Conservation (phyloP, 1,140 invertebrate species). For the Grapholita molesta region DNA sequence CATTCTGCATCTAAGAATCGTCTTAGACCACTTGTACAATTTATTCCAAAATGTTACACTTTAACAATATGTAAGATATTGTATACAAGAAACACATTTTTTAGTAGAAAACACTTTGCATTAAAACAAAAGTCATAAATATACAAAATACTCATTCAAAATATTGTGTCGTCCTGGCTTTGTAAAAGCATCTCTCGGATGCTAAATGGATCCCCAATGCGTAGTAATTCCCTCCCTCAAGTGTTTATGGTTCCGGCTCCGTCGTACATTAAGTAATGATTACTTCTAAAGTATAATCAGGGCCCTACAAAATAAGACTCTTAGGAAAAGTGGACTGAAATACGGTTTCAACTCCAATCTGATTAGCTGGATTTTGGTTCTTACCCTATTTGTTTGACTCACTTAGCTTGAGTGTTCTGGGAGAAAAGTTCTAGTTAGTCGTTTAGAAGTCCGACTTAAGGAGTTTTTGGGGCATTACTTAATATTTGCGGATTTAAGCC, state of each 20-base stretch:
- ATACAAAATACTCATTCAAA: background rate
- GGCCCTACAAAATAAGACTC: background rate
- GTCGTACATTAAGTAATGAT: slow-evolving; percentile 1
- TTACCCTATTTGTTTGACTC: background rate
- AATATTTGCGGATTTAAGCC: too few relatives aligned
- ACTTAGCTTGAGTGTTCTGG: slow-evolving; percentile 7
- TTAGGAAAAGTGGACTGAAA: slow-evolving; percentile 4
- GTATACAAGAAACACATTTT: too few relatives aligned
- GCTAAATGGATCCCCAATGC: background rate
- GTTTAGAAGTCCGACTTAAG: background rate
- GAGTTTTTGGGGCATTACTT: background rate
- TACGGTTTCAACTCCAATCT: slow-evolving; percentile 6
- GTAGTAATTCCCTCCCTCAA: background rate
- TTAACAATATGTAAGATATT: too few relatives aligned
- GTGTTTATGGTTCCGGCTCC: background rate
- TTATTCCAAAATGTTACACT: too few relatives aligned
- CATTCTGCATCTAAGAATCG: background rate
- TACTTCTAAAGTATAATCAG: background rate
- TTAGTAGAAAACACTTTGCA: too few relatives aligned
- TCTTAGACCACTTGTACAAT: too few relatives aligned
- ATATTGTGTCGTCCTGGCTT: background rate
- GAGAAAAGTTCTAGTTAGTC: slow-evolving; percentile 8
- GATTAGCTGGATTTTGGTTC: slow-evolving; percentile 5
- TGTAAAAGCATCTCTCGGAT: background rate
- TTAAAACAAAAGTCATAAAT: background rate